Conservation (phyloP, 2,888 invertebrate genomes). For the Oscheius myriophilus region DNA sequence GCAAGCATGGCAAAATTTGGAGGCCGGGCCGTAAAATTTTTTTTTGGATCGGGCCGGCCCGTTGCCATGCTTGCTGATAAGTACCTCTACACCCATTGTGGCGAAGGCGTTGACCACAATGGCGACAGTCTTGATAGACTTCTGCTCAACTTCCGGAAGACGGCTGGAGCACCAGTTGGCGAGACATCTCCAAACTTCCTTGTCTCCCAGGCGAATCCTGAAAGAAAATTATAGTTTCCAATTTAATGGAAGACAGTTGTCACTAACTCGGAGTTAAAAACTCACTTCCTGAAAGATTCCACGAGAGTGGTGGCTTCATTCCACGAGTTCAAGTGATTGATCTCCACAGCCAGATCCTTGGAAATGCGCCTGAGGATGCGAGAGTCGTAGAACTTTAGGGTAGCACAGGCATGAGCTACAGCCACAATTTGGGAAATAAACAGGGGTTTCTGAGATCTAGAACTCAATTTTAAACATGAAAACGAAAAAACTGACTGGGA, state of each 20-base stretch:
- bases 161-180: conserved; percentile 9
- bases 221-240: conserved; percentile 2
- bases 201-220: conserved; percentile 16
- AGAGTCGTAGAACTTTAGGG: conserved; percentile 7
- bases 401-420: conserved; percentile 7
- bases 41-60: too few relatives aligned
- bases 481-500: neutral
- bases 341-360: conserved; percentile 2
- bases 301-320: conserved; percentile 17
- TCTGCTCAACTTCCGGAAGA: neutral
- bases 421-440: conserved; percentile 19
- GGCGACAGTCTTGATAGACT: conserved; percentile 1
- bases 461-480: neutral
- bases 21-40: too few relatives aligned
- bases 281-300: conserved; percentile 19
- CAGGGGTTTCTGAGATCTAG: conserved; percentile 2
- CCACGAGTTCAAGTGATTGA: conserved; percentile 22
- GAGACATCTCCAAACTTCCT: conserved; percentile 8
- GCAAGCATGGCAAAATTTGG: too few relatives aligned
- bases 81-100: conserved; percentile 13
- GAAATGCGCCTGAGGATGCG: conserved; percentile 10
- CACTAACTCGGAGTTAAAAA: too few relatives aligned
- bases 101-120: conserved; percentile 5
- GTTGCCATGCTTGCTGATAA: too few relatives aligned
- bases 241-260: neutral